Base-by-base conservation (phyloP, 2,888 invertebrate species). In the Emmelina monodactyla region DNA sequence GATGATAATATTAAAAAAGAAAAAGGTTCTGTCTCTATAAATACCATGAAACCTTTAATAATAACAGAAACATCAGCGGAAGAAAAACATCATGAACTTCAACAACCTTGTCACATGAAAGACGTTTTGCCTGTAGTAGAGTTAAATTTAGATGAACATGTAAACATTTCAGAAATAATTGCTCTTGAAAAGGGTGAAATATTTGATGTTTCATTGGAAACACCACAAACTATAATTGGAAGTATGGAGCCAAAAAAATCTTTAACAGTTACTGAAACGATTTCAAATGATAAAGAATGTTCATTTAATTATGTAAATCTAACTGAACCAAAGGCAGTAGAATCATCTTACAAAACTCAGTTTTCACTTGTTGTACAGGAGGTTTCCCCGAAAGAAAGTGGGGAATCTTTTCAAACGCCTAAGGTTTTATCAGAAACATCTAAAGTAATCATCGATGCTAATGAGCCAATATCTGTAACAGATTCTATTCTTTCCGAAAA, bases 231-330 rank as follows among this genome's bases (percentile, higher is more conserved):
- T 14, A 5, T 9, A 4, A 29, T 5, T 4, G 14, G 7, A 49
- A 60, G 56, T 46, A 61, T 59, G 14, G 37, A 38, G 19, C n/a
- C 40, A 13, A 53, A 44, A n/a, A 12, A 60, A 37, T 62, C 70
- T 44, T 32, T 73, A 16, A 63, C 59, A 16, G 44, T 69, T 22
- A 59, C 45, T 31, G 63, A 67, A 37, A 57, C 58, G 2, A 2
- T 11, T 6, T 12, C 13, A 4, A 29, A 29, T 5, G 29, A 29
- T 12, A 14, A 3, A 13, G 29, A 29, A 29, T 12, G 6, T n/a
- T n/a, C n/a, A n/a, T 5, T 29, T 29, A 13, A 7, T 10, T 25
- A 7, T n/a, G n/a, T n/a, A n/a, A n/a, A n/a, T n/a, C n/a, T n/a
- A n/a, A n/a, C n/a, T n/a, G n/a, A n/a, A n/a, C n/a, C n/a, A n/a